Evolutionary conservation across 2,797 vertebrate species (phyloP).

Genomic region (Okamejei kenojei): DNA sequence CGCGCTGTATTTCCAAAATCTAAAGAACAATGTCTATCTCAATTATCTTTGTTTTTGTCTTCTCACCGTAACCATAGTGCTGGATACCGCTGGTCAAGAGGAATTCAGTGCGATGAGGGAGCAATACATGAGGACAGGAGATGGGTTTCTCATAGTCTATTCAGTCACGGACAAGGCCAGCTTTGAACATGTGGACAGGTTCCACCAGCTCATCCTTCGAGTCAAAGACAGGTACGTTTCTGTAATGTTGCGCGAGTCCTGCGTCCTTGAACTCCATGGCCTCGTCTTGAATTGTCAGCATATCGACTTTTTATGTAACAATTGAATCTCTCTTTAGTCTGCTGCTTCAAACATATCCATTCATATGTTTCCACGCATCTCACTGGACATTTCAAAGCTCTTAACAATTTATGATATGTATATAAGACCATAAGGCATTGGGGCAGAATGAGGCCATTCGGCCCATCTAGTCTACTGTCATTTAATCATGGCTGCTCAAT

Average conservation of each 20-base stretch:
- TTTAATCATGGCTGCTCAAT: too few relatives aligned
- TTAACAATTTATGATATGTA: too few relatives aligned
- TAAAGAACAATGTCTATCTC: not conserved
- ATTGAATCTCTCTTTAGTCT: not conserved
- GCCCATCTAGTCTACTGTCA: too few relatives aligned
- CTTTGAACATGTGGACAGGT: conserved; percentile 93
- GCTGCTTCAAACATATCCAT: too few relatives aligned
- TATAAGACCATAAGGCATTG: too few relatives aligned
- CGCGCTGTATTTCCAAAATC: too few relatives aligned
- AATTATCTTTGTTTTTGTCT: not conserved
- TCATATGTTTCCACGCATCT: too few relatives aligned
- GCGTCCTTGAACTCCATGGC: not conserved
- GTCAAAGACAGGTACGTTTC: conserved; percentile 87
- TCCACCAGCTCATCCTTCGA: conserved; percentile 94
- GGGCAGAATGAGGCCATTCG: too few relatives aligned
- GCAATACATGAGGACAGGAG: conserved; percentile 97
- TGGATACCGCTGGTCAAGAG: conserved; percentile 95
- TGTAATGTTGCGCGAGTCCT: not conserved
- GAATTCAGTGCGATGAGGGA: conserved; percentile 99
- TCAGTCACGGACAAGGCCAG: conserved; percentile 97
- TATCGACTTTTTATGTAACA: not conserved
- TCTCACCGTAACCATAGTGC: conserved; percentile 59
- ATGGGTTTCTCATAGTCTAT: conserved; percentile 95
- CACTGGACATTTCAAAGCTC: too few relatives aligned
- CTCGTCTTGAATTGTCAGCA: not conserved